Evolutionary conservation across 2,797 vertebrate species (phyloP).

Genomic region (Pseudochromis fuscus): DNA sequence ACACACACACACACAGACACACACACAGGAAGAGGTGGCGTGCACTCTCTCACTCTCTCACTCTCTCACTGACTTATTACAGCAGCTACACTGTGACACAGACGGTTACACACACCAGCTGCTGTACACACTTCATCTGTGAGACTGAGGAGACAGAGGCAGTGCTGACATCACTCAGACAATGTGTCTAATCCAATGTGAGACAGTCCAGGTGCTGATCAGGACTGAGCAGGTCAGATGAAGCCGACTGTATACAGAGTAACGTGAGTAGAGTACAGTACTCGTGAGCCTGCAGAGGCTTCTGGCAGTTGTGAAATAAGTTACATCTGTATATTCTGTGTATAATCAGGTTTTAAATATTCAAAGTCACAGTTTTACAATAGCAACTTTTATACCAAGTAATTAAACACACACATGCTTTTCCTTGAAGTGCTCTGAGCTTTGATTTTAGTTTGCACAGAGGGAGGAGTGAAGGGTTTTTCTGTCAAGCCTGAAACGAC

Average conservation of each 20-base stretch:
- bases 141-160: too few relatives aligned
- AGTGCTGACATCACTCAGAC: neutral
- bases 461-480: neutral
- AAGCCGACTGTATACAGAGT: neutral
- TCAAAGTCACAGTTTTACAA: neutral
- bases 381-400: neutral
- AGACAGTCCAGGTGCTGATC: too few relatives aligned
- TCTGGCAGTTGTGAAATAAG: slow-evolving; percentile 32
- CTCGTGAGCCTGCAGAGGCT: slow-evolving; percentile 8
- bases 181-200: neutral
- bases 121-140: too few relatives aligned
- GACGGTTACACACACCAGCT: too few relatives aligned
- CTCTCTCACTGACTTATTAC: too few relatives aligned
- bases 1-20: too few relatives aligned
- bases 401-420: neutral
- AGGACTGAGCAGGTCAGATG: too few relatives aligned
- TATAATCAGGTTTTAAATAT: neutral
- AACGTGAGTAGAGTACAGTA: slow-evolving; percentile 12
- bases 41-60: too few relatives aligned
- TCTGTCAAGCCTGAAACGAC: neutral
- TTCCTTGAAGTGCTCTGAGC: neutral
- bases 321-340: neutral
- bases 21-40: too few relatives aligned
- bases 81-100: too few relatives aligned
- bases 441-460: neutral